Percentiles rank a stretch among this genome's conserved stretches.
phyloP scores from a whole-genome alignment of 2,113 vertebrate genomes.

The Triplophysa dalaica region DNA sequence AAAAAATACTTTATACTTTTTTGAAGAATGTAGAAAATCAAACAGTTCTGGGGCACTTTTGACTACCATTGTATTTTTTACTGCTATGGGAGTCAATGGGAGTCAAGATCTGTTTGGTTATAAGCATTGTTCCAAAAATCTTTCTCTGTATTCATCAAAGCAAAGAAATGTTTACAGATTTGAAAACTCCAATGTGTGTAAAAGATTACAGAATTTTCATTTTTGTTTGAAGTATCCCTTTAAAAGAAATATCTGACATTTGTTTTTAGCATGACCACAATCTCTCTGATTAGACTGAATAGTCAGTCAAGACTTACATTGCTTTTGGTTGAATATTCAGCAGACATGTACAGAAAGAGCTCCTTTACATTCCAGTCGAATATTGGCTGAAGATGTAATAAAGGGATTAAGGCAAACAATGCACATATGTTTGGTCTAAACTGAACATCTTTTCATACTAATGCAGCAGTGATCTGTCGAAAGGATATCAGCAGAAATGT shows the following conservation, averaged over 20 bases:
- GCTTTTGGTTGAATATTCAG: slow-evolving; percentile 92
- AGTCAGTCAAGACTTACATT: slow-evolving; percentile 82
- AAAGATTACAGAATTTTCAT: too few relatives aligned
- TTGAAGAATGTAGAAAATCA: too few relatives aligned
- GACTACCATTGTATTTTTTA: too few relatives aligned
- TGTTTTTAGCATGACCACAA: neutral
- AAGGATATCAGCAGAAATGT: slow-evolving; percentile 98
- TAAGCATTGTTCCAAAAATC: too few relatives aligned
- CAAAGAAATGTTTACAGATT: too few relatives aligned
- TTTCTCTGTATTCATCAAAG: too few relatives aligned
- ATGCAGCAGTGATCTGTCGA: slow-evolving; percentile 10
- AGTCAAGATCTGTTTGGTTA: too few relatives aligned
- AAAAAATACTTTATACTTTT: too few relatives aligned
- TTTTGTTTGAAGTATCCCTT: too few relatives aligned
- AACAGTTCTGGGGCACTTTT: too few relatives aligned
- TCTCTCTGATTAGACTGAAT: neutral
- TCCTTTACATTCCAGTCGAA: slow-evolving; percentile 99
- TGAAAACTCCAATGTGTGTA: too few relatives aligned
- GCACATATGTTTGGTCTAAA: neutral
- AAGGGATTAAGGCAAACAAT: slow-evolving; percentile 76
- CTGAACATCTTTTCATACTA: neutral
- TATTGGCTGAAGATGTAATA: slow-evolving; percentile 89
- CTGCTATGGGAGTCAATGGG: too few relatives aligned
- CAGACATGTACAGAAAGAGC: slow-evolving; percentile 94
- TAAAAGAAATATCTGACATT: neutral